Evolutionary conservation across 1,140 invertebrate genomes (phyloP).

Genomic region (Oscheius sp.): DNA sequence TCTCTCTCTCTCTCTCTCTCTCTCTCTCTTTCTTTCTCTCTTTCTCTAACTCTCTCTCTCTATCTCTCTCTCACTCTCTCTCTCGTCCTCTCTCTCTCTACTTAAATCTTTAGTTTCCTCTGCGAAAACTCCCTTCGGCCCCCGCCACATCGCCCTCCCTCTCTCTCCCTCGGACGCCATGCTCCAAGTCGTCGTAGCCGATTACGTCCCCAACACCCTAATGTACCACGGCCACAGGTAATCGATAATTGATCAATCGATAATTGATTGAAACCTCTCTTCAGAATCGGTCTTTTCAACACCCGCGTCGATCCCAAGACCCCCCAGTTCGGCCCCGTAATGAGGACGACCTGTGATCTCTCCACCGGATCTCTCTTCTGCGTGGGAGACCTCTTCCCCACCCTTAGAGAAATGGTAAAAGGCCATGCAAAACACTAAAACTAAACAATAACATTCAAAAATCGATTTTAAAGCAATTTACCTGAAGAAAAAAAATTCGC

Average conservation of each 20-base stretch:
- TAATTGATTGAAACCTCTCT: slow-evolving; percentile 21
- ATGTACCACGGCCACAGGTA: slow-evolving; percentile 58
- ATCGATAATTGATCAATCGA: slow-evolving; percentile 13
- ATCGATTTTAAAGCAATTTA: too few species aligned
- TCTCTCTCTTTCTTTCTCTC: too few species aligned
- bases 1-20: too few species aligned
- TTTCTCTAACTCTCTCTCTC: too few species aligned
- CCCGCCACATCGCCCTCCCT: slow-evolving; percentile 43
- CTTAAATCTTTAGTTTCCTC: too few species aligned
- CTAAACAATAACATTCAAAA: too few species aligned
- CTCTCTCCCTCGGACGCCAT: slow-evolving; percentile 49
- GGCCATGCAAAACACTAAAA: too few species aligned
- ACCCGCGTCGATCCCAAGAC: slow-evolving; percentile 55
- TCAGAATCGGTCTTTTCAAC: slow-evolving; percentile 56
- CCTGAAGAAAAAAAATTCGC: slow-evolving; percentile 45
- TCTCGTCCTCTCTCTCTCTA: too few species aligned
- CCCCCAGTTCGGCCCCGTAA: slow-evolving; percentile 59
- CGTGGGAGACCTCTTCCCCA: slow-evolving; percentile 58
- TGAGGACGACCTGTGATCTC: slow-evolving; percentile 52
- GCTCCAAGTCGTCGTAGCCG: slow-evolving; percentile 58
- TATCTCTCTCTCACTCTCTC: too few species aligned
- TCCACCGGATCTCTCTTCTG: slow-evolving; percentile 54
- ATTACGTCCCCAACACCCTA: slow-evolving; percentile 56
- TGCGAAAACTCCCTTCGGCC: slow-evolving; percentile 54
- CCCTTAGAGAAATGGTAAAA: slow-evolving; percentile 44